phyloP scores from a whole-genome alignment of 2,113 vertebrate genomes.

The Pycnonotus jocosus region DNA sequence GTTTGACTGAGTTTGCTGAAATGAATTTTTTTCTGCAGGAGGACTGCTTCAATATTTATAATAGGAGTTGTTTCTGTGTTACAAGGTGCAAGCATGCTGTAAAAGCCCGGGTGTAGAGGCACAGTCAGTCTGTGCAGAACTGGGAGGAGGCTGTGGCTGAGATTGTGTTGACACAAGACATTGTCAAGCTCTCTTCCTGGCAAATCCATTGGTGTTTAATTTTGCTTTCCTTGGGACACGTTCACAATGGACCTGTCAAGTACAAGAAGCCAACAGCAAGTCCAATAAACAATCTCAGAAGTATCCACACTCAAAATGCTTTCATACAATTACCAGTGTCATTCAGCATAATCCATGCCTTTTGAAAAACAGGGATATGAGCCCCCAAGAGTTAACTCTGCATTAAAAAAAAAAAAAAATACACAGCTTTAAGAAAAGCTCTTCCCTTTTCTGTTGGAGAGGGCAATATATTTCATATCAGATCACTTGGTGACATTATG shows the following conservation, averaged over 20 bases:
- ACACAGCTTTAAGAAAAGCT: neutral
- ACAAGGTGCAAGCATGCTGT: neutral
- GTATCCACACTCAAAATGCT: neutral
- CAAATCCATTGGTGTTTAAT: neutral
- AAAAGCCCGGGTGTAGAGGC: neutral
- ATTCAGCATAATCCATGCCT: neutral
- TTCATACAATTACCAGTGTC: neutral
- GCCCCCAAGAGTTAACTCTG: neutral
- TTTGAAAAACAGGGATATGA: neutral
- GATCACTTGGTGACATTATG: neutral
- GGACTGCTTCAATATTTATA: neutral
- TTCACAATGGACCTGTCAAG: neutral
- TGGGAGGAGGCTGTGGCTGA: neutral
- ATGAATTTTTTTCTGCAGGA: neutral
- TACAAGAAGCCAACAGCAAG: neutral
- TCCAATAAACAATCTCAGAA: neutral
- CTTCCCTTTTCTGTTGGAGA: neutral
- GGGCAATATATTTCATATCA: neutral
- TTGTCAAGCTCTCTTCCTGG: neutral
- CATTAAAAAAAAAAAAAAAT: neutral
- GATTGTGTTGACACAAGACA: neutral
- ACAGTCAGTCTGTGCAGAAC: neutral
- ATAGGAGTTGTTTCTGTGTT: neutral
- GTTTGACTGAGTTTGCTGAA: neutral
- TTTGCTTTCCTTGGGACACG: neutral